phyloP scores from a whole-genome alignment of 2,888 invertebrate genomes.

The Dioctria linearis region DNA sequence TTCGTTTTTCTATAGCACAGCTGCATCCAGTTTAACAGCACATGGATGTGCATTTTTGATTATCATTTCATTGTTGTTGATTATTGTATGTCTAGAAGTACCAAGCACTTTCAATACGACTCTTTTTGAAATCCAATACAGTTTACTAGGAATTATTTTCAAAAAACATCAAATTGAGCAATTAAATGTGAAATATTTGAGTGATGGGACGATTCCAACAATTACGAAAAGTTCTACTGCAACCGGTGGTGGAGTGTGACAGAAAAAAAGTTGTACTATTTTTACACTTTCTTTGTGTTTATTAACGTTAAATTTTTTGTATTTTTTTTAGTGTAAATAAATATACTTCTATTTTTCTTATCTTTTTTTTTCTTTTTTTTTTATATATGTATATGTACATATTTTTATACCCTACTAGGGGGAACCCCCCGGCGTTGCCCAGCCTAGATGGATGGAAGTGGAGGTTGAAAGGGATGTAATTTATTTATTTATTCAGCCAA shows the following conservation, averaged over 20 bases:
- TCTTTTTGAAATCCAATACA: slow-evolving; percentile 67
- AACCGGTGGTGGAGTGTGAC: slow-evolving; percentile 4
- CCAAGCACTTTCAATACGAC: slow-evolving; percentile 65
- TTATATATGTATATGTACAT: no score
- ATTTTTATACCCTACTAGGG: no score
- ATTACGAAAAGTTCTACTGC: slow-evolving; percentile 58
- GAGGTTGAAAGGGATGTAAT: no score
- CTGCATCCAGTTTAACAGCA: slow-evolving; percentile 65
- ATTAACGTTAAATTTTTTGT: not conserved
- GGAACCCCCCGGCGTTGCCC: no score
- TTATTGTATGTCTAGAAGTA: slow-evolving; percentile 67
- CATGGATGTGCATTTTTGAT: slow-evolving; percentile 67
- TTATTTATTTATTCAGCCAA: no score
- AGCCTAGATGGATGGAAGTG: no score
- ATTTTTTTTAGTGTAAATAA: not conserved
- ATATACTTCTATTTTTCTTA: not conserved
- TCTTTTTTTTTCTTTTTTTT: not conserved
- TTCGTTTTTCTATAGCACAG: slow-evolving; percentile 66
- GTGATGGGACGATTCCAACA: slow-evolving; percentile 68
- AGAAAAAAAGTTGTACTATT: not conserved
- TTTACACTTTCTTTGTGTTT: not conserved
- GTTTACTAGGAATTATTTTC: slow-evolving; percentile 67
- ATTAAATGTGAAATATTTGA: slow-evolving; percentile 66
- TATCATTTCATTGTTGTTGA: slow-evolving; percentile 64
- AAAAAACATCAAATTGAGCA: slow-evolving; percentile 68